A percentile compares a stretch with the other conserved stretches of the same genome.
These are phyloP conservation scores for Sycobia sp. DNA, from an alignment of 1,140 invertebrate genomes.

Conservation along the genomic window DNA sequence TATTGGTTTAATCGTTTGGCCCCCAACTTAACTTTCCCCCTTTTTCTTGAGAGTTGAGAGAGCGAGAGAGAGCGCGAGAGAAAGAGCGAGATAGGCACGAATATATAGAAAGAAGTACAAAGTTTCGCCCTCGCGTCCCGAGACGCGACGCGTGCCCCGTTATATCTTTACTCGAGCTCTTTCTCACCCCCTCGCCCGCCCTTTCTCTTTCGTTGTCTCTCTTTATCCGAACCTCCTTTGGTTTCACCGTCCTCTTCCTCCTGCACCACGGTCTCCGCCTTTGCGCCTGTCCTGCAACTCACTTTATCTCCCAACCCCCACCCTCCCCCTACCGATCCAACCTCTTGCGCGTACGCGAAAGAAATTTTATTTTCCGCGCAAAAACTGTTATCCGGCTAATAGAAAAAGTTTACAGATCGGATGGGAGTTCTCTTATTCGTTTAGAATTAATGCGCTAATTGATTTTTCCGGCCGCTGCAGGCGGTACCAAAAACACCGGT, in stretches of 20 bases:
- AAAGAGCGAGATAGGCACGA: background rate
- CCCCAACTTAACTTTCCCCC: conserved; percentile 27
- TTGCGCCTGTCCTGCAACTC: background rate
- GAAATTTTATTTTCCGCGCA: conserved; percentile 25
- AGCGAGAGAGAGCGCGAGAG: no score
- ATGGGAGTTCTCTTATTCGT: conserved; percentile 1
- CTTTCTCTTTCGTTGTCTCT: background rate
- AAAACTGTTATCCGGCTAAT: conserved; percentile 29
- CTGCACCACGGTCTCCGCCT: background rate
- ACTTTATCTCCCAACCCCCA: no score
- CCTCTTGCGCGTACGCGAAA: background rate
- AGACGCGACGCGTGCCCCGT: conserved; percentile 23
- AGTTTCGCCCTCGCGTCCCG: conserved; percentile 19
- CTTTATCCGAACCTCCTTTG: background rate
- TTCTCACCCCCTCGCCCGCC: background rate
- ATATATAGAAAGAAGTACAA: conserved; percentile 31
- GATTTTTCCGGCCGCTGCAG: no score
- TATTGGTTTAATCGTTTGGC: conserved; percentile 34
- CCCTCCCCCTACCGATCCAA: no score
- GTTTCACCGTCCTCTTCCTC: background rate
- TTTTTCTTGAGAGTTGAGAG: conserved; percentile 17
- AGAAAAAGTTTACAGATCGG: conserved; percentile 27
- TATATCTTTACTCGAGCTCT: conserved; percentile 18
- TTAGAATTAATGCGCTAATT: conserved; percentile 25
- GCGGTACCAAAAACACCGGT: no score